Conservation (phyloP, 2,797 vertebrate genomes). For the Triplophysa yarkandensis region DNA sequence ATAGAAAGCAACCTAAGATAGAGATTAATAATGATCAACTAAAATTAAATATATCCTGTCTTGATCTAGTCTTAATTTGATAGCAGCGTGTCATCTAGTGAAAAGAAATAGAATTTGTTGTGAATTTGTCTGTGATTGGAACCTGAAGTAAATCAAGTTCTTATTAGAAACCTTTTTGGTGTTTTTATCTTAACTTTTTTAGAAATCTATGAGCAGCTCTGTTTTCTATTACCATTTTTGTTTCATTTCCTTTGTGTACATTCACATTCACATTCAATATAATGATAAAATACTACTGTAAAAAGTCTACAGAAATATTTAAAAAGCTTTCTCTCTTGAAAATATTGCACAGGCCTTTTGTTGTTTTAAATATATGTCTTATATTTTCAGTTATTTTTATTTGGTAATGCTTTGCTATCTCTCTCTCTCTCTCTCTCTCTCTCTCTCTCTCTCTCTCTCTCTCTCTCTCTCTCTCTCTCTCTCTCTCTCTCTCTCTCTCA, state of each 20-base stretch:
- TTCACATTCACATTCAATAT: too few species aligned
- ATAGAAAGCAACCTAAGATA: too few species aligned
- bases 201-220: too few species aligned
- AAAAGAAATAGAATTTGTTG: slow-evolving; percentile 20
- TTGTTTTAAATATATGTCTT: background rate
- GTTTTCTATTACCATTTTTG: too few species aligned
- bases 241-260: too few species aligned
- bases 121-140: slow-evolving; percentile 3
- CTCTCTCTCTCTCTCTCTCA: background rate
- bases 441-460: background rate
- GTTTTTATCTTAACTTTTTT: too few species aligned
- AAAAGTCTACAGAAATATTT: too few species aligned
- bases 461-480: background rate
- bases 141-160: background rate
- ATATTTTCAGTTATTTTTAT: slow-evolving; percentile 17
- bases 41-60: too few species aligned
- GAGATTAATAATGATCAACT: too few species aligned
- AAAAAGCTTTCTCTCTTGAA: too few species aligned
- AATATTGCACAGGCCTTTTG: background rate
- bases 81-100: slow-evolving; percentile 9
- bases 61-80: slow-evolving; percentile 8
- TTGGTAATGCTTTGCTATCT: background rate
- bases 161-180: background rate
- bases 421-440: background rate
- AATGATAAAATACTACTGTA: too few species aligned